Conservation (phyloP, 1,140 invertebrate species). For the Bombus vancouverensis region DNA sequence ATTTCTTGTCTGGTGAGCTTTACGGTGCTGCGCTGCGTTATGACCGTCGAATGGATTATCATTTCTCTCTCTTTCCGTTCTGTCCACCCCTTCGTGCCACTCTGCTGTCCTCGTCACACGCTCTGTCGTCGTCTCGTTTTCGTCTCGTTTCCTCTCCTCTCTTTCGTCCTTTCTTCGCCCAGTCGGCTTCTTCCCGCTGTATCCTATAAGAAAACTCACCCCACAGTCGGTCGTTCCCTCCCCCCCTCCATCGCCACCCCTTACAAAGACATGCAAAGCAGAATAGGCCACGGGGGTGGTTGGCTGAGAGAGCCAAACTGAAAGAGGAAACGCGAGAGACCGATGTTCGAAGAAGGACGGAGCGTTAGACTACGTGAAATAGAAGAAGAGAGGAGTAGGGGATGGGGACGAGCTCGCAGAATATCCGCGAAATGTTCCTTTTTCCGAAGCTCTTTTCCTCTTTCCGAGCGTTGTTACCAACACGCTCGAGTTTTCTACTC, state of each 20-base stretch:
- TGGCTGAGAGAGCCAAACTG: slow-evolving; percentile 6
- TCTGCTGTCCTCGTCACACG: slow-evolving; percentile 16
- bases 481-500: slow-evolving; percentile 49
- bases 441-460: slow-evolving; percentile 61
- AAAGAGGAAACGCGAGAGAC: slow-evolving; percentile 13
- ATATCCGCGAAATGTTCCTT: slow-evolving; percentile 60
- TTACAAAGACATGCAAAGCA: slow-evolving; percentile 74
- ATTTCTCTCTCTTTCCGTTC: slow-evolving; percentile 72
- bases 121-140: not conserved
- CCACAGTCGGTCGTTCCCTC: slow-evolving; percentile 30
- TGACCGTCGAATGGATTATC: slow-evolving; percentile 82
- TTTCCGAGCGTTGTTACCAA: slow-evolving; percentile 67
- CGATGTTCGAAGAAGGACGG: slow-evolving; percentile 26
- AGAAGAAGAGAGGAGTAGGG: not conserved
- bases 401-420: slow-evolving; percentile 3
- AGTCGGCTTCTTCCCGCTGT: slow-evolving; percentile 50
- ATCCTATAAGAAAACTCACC: slow-evolving; percentile 67
- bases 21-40: slow-evolving; percentile 79
- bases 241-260: not conserved
- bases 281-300: slow-evolving; percentile 26
- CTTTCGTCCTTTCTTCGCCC: slow-evolving; percentile 33
- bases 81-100: slow-evolving; percentile 54
- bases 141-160: slow-evolving; percentile 24
- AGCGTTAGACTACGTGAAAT: not conserved
- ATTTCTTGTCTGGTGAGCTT: slow-evolving; percentile 83